Evolutionary conservation across 2,888 invertebrate species (phyloP).

Genomic region (Nomada ruficornis): DNA sequence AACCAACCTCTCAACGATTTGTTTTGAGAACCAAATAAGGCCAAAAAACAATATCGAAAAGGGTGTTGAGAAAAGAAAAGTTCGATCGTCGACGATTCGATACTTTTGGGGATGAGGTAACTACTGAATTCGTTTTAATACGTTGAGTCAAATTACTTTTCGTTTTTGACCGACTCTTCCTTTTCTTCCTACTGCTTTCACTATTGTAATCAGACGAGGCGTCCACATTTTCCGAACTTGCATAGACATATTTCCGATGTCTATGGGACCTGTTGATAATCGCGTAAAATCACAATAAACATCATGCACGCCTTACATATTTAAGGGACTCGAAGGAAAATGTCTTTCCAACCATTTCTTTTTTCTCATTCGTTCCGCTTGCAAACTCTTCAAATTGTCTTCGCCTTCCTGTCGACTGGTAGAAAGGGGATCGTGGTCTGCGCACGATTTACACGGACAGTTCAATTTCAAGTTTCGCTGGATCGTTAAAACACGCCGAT

Average conservation of each 20-base stretch:
- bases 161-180: conserved; percentile 9
- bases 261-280: conserved; percentile 46
- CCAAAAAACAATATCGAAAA: conserved; percentile 79
- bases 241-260: conserved; percentile 45
- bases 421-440: conserved; percentile 42
- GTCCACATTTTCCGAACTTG: conserved; percentile 62
- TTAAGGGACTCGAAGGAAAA: neutral
- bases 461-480: conserved; percentile 58
- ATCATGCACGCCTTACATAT: neutral
- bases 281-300: neutral
- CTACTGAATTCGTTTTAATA: conserved; percentile 20
- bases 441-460: conserved; percentile 64
- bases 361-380: conserved; percentile 39
- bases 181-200: conserved; percentile 17
- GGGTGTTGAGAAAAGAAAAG: conserved; percentile 72
- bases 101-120: conserved; percentile 32
- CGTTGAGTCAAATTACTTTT: neutral
- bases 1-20: conserved; percentile 60
- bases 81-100: conserved; percentile 35
- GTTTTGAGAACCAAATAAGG: conserved; percentile 74
- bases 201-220: conserved; percentile 48
- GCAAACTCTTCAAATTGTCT: conserved; percentile 69
- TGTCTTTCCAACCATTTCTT: conserved; percentile 47
- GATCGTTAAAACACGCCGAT: conserved; percentile 54
- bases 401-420: conserved; percentile 49